These are phyloP conservation scores for Chymomyza amoena DNA, from an alignment of 2,888 invertebrate species.

Conservation along the genomic window DNA sequence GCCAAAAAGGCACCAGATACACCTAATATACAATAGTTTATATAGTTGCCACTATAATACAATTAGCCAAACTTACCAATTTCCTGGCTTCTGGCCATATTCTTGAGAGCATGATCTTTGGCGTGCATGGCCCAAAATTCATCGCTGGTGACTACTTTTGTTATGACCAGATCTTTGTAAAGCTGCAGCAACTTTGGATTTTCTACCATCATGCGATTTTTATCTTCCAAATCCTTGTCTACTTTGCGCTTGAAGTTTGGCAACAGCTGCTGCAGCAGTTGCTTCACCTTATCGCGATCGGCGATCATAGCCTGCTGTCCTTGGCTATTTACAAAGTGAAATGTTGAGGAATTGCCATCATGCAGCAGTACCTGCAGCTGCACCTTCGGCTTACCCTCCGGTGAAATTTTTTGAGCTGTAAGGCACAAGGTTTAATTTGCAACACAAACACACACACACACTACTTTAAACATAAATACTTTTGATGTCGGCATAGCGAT, in stretches of 20 bases:
- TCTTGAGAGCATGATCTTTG: no score
- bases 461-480: slow-evolving; percentile 78
- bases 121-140: slow-evolving; percentile 99
- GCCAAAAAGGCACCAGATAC: no score
- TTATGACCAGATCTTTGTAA: slow-evolving; percentile 97
- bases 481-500: no score
- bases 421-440: slow-evolving; percentile 34
- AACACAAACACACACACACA: background rate
- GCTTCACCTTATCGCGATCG: no score
- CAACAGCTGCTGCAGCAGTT: no score
- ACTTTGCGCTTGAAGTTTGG: no score
- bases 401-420: slow-evolving; percentile 96
- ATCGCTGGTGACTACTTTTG: slow-evolving; percentile 96
- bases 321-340: slow-evolving; percentile 95
- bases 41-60: no score
- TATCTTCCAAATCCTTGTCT: slow-evolving; percentile 93
- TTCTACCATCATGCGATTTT: slow-evolving; percentile 92
- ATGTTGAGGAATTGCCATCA: slow-evolving; percentile 95
- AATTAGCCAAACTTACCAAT: no score
- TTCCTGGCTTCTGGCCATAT: no score
- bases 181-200: slow-evolving; percentile 95
- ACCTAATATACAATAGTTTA: no score
- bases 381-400: slow-evolving; percentile 97
- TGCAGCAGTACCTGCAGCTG: slow-evolving; percentile 98
- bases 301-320: slow-evolving; percentile 92